These are phyloP conservation scores for Dorcus hopei DNA, from an alignment of 2,888 invertebrate species.

Conservation along the genomic window DNA sequence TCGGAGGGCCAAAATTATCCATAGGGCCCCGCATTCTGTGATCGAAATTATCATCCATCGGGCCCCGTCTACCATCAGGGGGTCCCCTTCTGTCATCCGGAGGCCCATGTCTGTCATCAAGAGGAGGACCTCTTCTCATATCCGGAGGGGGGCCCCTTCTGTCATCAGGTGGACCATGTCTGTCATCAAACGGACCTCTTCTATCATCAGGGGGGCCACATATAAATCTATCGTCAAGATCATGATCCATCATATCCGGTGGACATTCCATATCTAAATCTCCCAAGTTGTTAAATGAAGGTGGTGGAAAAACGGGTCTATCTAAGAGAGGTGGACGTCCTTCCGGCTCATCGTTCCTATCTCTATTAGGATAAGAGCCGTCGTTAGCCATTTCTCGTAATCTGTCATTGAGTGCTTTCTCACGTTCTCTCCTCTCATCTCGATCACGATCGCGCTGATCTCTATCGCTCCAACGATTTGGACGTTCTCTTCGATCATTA, in stretches of 20 bases:
- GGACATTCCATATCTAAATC: not conserved
- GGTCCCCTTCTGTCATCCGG: not conserved
- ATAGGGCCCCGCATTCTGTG: slow-evolving; percentile 41
- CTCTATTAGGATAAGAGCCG: slow-evolving; percentile 16
- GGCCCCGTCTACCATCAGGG: not conserved
- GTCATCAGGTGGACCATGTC: slow-evolving; percentile 36
- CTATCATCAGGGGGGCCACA: slow-evolving; percentile 12
- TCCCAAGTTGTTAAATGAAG: slow-evolving; percentile 26
- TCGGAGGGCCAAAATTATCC: slow-evolving; percentile 39
- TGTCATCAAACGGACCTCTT: slow-evolving; percentile 35
- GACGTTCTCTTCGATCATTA: slow-evolving; percentile 14
- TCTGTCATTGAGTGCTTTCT: slow-evolving; percentile 37
- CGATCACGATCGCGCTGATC: slow-evolving; percentile 25
- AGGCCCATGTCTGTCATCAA: not conserved
- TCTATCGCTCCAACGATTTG: slow-evolving; percentile 25
- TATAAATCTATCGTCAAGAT: not conserved
- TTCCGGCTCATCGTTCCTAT: slow-evolving; percentile 14
- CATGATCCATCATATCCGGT: not conserved
- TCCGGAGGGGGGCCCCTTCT: slow-evolving; percentile 20
- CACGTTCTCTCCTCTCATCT: slow-evolving; percentile 39
- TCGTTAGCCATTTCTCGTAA: slow-evolving; percentile 31
- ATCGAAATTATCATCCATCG: too few species aligned
- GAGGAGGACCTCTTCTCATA: not conserved
- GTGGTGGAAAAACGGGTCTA: slow-evolving; percentile 38
- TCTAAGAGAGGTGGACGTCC: slow-evolving; percentile 43